Evolutionary conservation across 2,888 invertebrate genomes (phyloP).

Genomic region (Muscina levida): DNA sequence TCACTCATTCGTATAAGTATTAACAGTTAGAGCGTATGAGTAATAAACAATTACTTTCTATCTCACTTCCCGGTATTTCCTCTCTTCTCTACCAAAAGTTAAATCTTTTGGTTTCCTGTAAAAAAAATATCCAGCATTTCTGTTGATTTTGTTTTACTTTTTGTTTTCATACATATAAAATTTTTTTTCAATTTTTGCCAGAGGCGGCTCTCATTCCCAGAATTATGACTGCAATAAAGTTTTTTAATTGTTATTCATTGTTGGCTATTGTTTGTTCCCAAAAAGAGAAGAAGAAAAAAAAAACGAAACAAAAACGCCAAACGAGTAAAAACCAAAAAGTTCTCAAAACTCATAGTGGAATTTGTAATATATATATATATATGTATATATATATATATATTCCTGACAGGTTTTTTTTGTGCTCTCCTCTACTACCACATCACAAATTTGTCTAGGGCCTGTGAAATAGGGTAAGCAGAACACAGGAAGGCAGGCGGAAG

Average conservation of each 20-base stretch:
- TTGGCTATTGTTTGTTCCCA: conserved; percentile 39
- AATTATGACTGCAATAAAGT: conserved; percentile 54
- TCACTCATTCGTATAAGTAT: too few relatives aligned
- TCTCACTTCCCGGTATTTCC: too few relatives aligned
- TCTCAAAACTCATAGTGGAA: conserved; percentile 15
- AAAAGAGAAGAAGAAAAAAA: neutral
- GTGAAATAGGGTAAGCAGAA: neutral
- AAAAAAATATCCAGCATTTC: too few relatives aligned
- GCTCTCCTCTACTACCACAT: neutral
- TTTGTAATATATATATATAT: conserved; percentile 42
- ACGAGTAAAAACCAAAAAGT: conserved; percentile 15
- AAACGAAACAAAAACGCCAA: conserved; percentile 7
- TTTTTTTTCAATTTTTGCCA: neutral
- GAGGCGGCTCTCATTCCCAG: neutral
- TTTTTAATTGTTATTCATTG: conserved; percentile 64
- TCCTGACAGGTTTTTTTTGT: neutral
- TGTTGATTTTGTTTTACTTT: too few relatives aligned
- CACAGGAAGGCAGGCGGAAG: conserved; percentile 3
- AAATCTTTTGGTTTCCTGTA: too few relatives aligned
- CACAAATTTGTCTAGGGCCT: conserved; percentile 44
- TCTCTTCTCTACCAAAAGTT: too few relatives aligned
- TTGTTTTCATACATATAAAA: too few relatives aligned
- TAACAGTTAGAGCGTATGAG: too few relatives aligned
- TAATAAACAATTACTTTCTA: too few relatives aligned
- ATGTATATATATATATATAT: too few relatives aligned